Base-by-base conservation (phyloP, 2,797 vertebrate genomes). In the Ctenopoma kingsleyae region DNA sequence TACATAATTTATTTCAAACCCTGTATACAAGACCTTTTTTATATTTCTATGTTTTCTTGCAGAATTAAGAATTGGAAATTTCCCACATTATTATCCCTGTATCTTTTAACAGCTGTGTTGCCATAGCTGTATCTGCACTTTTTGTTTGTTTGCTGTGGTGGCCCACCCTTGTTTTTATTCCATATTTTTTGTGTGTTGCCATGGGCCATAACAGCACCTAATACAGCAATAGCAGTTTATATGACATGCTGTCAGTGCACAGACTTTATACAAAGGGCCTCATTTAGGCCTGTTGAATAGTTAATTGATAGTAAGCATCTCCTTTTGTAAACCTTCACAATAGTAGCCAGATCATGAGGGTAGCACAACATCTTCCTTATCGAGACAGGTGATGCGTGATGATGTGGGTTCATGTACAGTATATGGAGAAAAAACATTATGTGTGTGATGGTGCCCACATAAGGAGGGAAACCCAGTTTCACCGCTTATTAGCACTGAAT, bases 221-320 rank as follows among this genome's bases (percentile, higher is more conserved):
- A 68, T 48, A 48, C 27, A 71, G 8, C 36, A 66, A 15, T 0
- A 0, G 8, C 38, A 23, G 36, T 83, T 86, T 63, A 55, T 27
- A 44, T 58, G 51, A 82, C 76, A 67, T 7, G 23, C 67, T 74
- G 79, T 81, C 74, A 67, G 12, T 17, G 44, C 20, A 61, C 32
- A 63, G 13, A 38, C 40, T 52, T 46, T 5, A 51, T 16, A 74
- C 36, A 62, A 69, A 46, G 8, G 20, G 36, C 40, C 44, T 54
- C 55, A 76, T 80, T 82, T 66, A 81, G 27, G 55, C 51, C 10
- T 6, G 47, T 10, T 81, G 76, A 88, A 80, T 65, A 67, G 67
- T 35, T 60, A 10, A 61, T 60, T 62, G 35, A 36, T 53, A 40
- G 40, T 25, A 16, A 27, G 20, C 8, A 2, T 13, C 67, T 82